Evolutionary conservation across 2,113 vertebrate genomes (phyloP).

Genomic region (Cairina moschata): DNA sequence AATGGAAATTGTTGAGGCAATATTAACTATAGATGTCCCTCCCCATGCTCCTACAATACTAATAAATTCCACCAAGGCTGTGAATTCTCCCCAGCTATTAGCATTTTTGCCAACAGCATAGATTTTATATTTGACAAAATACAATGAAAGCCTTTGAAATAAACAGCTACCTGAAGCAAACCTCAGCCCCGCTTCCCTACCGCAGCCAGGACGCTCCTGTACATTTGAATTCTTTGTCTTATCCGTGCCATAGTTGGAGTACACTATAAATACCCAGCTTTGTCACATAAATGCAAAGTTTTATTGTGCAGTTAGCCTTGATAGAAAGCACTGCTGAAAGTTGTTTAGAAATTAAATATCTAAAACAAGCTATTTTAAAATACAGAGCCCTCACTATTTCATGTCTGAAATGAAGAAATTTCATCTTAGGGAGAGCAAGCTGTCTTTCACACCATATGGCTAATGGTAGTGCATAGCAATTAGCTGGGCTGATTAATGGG

Average conservation of each 20-base stretch:
- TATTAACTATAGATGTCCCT: slow-evolving; percentile 65
- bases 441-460: slow-evolving; percentile 98
- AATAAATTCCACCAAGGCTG: slow-evolving; percentile 58
- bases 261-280: slow-evolving; percentile 77
- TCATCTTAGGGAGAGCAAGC: slow-evolving; percentile 88
- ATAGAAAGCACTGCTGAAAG: slow-evolving; percentile 84
- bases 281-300: slow-evolving; percentile 83
- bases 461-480: slow-evolving; percentile 96
- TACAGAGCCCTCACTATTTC: slow-evolving; percentile 84
- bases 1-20: slow-evolving; percentile 72
- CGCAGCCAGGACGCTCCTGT: slow-evolving; percentile 37
- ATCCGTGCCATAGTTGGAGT: slow-evolving; percentile 29
- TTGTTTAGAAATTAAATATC: slow-evolving; percentile 87
- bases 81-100: slow-evolving; percentile 62
- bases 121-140: slow-evolving; percentile 54
- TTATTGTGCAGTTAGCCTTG: slow-evolving; percentile 85
- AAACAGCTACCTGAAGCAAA: slow-evolving; percentile 62
- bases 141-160: slow-evolving; percentile 59
- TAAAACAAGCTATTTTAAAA: slow-evolving; percentile 86
- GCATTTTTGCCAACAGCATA: slow-evolving; percentile 10
- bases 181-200: not conserved
- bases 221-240: slow-evolving; percentile 76
- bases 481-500: slow-evolving; percentile 98
- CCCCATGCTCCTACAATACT: slow-evolving; percentile 51
- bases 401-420: slow-evolving; percentile 87